These are phyloP conservation scores for Cephus pulcher DNA, from an alignment of 2,888 invertebrate species.

Conservation along the genomic window DNA sequence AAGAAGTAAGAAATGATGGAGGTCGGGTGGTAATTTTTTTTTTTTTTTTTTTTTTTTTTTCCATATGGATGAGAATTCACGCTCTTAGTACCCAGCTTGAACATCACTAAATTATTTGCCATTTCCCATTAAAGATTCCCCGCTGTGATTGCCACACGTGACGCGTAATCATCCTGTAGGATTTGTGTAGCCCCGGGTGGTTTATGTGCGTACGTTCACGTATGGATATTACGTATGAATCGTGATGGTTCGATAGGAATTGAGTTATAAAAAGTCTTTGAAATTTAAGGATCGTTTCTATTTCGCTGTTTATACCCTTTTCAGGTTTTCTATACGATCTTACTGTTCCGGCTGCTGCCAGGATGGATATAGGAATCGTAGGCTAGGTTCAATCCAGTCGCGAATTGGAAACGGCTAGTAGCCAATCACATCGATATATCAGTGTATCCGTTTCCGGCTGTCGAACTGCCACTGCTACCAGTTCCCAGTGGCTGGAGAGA, in stretches of 20 bases:
- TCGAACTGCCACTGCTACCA: not conserved
- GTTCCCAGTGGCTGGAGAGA: not conserved
- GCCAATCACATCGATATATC: not conserved
- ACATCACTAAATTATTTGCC: conserved; percentile 1
- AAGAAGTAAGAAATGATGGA: not conserved
- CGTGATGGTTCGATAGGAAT: not conserved
- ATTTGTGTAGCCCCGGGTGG: not conserved
- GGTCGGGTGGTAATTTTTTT: not conserved
- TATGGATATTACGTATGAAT: not conserved
- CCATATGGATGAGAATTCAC: not conserved
- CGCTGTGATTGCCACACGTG: not conserved
- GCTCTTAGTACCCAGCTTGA: not conserved
- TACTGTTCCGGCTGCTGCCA: not conserved
- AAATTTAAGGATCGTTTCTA: not conserved
- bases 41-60: not conserved
- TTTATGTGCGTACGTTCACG: not conserved
- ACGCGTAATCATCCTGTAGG: not conserved
- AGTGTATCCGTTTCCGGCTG: not conserved
- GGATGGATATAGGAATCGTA: not conserved
- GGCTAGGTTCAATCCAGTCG: not conserved
- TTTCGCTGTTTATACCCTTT: not conserved
- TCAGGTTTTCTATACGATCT: not conserved
- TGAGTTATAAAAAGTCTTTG: not conserved
- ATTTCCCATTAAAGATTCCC: not conserved
- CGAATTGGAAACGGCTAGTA: not conserved